These are phyloP conservation scores for Anolis sagrei DNA, from an alignment of 2,113 vertebrate genomes.

Conservation along the genomic window DNA sequence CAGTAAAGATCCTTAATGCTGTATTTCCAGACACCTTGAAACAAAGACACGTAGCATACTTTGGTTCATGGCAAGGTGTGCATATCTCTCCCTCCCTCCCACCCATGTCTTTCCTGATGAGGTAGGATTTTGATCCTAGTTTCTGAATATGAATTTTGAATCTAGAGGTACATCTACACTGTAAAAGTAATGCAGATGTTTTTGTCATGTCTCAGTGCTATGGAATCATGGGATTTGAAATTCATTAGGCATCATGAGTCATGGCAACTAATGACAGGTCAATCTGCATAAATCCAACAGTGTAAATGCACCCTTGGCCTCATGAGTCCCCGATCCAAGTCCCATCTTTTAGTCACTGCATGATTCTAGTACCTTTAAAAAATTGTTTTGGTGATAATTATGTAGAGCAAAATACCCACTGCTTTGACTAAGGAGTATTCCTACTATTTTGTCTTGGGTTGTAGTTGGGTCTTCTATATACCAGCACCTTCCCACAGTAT, in stretches of 20 bases:
- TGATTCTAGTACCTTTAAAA: not conserved
- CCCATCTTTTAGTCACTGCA: not conserved
- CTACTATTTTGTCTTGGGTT: slow-evolving; percentile 21
- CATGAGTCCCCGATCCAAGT: not conserved
- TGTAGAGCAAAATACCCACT: slow-evolving; percentile 20
- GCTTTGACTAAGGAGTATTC: not conserved
- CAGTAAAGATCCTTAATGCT: not conserved
- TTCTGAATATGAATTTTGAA: not conserved
- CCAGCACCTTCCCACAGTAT: not conserved
- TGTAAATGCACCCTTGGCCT: too few species aligned
- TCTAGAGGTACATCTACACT: not conserved
- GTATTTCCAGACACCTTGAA: not conserved
- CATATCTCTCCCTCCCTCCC: too few species aligned
- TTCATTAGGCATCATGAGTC: too few species aligned
- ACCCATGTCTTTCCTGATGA: not conserved
- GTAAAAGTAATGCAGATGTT: too few species aligned
- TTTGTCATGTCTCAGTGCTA: too few species aligned
- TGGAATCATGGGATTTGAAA: too few species aligned
- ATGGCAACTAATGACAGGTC: too few species aligned
- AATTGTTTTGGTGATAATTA: not conserved
- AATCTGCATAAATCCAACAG: too few species aligned
- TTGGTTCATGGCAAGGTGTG: too few species aligned
- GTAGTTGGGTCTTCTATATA: not conserved
- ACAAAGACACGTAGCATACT: not conserved
- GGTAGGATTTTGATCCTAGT: too few species aligned